Evolutionary conservation across 2,113 vertebrate genomes (phyloP), one percentile per base, ranked within the genome.

Genomic region (Genyomyrus donnyi): DNA sequence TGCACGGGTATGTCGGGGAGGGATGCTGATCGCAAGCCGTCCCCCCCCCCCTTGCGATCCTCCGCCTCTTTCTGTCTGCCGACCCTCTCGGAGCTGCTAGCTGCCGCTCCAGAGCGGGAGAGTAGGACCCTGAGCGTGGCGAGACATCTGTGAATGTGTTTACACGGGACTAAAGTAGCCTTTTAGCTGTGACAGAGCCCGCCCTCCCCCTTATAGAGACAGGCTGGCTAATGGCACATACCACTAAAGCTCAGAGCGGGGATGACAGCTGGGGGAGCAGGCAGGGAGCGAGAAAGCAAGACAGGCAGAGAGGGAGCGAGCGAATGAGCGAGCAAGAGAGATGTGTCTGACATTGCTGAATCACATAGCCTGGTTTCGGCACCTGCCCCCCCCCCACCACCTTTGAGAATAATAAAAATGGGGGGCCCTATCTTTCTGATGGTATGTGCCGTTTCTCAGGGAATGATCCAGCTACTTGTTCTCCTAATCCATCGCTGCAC

Each of bases 201-300:
- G 94, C 96, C 95, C 95, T 94, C 94, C 95, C 95, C 95, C 93
- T 92, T 92, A 5, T 66, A 92, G 94, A 94, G 95, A 95, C 91
- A 93, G 95, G 93, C 94, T 96, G 92, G 95, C 95, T 94, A 92
- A 96, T 94, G 97, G 97, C 96, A 96, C 94, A 96, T 97, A 97
- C 97, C 97, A 96, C 96, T 96, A 93, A 93, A 92, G 94, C 95
- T 93, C 88, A 90, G 95, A 94, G 96, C 92, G 94, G 91, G 96
- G 96, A 96, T 95, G 96, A 96, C 95, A 97, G 95, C 95, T 92
- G 90, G 94, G 94, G 93, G 89, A 90, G 31, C 62, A 90, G 90
- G 50, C 85, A 56, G 89, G 1, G 52, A 62, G 45, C 42, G 42
- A 89, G 39, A 56, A 45, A 83, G n/a, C 35, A 21, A 91, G 92